Conservation (phyloP, 1,140 invertebrate species). For the Aphis gossypii region DNA sequence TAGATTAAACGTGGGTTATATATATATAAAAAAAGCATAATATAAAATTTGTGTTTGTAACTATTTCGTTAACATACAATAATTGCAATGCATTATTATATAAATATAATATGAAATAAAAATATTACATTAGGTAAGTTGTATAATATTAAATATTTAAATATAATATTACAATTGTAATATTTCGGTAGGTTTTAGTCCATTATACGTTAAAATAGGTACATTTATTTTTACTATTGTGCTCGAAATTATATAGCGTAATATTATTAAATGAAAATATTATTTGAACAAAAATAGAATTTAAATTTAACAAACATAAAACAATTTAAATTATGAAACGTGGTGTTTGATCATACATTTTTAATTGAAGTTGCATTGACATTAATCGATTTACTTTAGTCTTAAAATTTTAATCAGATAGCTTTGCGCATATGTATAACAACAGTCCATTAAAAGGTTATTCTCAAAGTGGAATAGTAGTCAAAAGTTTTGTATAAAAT, state of each 20-base stretch:
- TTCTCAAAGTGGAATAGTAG: not conserved
- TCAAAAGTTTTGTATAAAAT: not conserved
- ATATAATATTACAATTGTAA: not conserved
- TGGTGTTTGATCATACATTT: not conserved
- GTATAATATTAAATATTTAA: not conserved
- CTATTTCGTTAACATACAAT: not conserved
- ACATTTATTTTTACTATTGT: not conserved
- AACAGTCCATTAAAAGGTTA: not conserved
- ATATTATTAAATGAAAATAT: not conserved
- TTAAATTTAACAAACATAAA: not conserved
- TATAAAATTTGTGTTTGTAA: not conserved
- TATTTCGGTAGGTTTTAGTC: not conserved
- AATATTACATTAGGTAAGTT: not conserved
- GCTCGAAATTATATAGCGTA: not conserved
- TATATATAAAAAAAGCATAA: not conserved
- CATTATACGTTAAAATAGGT: not conserved
- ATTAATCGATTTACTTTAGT: not conserved
- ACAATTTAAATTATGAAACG: not conserved
- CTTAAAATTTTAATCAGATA: not conserved
- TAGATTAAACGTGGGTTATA: not conserved
- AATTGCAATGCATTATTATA: not conserved
- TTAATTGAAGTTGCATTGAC: not conserved
- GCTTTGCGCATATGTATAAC: not conserved
- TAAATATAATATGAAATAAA: not conserved
- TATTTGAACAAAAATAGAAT: not conserved